Percentiles rank a stretch among this genome's conserved stretches.
These are phyloP conservation scores for Brachycybe producta DNA, from an alignment of 2,888 invertebrate species.

Conservation along the genomic window DNA sequence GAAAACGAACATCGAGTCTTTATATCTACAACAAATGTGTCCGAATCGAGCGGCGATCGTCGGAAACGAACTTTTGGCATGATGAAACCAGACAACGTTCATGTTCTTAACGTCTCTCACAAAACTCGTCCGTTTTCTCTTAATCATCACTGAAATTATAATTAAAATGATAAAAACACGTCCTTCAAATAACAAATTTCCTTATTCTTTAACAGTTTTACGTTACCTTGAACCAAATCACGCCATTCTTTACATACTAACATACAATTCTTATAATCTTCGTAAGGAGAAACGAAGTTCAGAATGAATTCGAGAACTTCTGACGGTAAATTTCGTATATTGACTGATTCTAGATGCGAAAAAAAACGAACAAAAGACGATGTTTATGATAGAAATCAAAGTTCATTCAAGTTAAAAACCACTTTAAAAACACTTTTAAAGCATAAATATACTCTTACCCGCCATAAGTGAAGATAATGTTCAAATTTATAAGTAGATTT, in stretches of 20 bases:
- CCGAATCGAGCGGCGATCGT: conserved; percentile 84
- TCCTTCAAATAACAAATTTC: too few species aligned
- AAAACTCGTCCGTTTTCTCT: conserved; percentile 57
- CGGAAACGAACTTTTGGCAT: conserved; percentile 43
- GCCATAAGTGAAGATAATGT: too few species aligned
- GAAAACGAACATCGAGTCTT: conserved; percentile 77
- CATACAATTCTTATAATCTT: conserved; percentile 73
- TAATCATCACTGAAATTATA: conserved; percentile 63
- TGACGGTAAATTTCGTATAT: conserved; percentile 62
- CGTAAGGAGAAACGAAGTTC: conserved; percentile 75
- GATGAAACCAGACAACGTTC: conserved; percentile 51
- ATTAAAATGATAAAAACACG: too few species aligned
- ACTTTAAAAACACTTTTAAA: too few species aligned
- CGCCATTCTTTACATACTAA: conserved; percentile 78
- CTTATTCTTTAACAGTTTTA: too few species aligned
- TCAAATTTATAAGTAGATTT: too few species aligned
- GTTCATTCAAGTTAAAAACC: too few species aligned
- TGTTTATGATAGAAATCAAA: too few species aligned
- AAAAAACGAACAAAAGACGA: too few species aligned
- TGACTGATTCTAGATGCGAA: too few species aligned
- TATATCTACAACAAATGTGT: conserved; percentile 59
- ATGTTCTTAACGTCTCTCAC: conserved; percentile 62
- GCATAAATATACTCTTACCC: too few species aligned
- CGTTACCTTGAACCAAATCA: conserved; percentile 68
- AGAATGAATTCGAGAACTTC: conserved; percentile 88